Conservation (phyloP, 2,113 vertebrate species). For the Sclerurus mexicanus region DNA sequence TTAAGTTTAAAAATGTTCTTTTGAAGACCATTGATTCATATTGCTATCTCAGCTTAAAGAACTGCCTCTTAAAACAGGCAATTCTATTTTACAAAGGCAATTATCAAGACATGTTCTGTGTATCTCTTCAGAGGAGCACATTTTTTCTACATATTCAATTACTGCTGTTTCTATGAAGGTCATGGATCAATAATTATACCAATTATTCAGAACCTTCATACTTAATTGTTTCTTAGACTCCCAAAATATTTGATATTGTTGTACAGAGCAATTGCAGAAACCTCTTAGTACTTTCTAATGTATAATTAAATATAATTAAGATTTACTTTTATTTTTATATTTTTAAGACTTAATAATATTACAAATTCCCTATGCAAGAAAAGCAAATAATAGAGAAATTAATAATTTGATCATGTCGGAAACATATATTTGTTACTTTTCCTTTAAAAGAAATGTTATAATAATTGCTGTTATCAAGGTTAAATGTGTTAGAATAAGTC, state of each 20-base stretch:
- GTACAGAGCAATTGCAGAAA: not conserved
- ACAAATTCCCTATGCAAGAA: not conserved
- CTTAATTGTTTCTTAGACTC: not conserved
- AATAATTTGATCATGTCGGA: not conserved
- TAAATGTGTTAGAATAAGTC: not conserved
- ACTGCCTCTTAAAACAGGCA: not conserved
- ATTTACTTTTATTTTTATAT: not conserved
- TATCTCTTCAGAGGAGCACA: not conserved
- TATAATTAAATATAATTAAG: not conserved
- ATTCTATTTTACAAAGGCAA: not conserved
- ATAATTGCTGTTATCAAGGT: not conserved
- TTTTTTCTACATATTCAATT: not conserved
- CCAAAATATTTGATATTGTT: not conserved
- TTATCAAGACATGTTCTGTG: not conserved
- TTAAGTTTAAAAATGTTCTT: not conserved
- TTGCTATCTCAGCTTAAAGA: not conserved
- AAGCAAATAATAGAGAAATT: not conserved
- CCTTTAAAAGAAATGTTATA: not conserved
- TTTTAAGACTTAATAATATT: not conserved
- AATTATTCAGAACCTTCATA: not conserved
- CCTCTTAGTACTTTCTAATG: not conserved
- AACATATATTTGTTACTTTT: not conserved
- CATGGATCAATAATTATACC: not conserved
- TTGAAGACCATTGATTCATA: not conserved
- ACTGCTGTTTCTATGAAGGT: not conserved